A percentile compares a stretch with the other conserved stretches of the same genome.
Conservation (phyloP, 1,140 invertebrate genomes). For the Trichomalopsis sarcophagae region DNA sequence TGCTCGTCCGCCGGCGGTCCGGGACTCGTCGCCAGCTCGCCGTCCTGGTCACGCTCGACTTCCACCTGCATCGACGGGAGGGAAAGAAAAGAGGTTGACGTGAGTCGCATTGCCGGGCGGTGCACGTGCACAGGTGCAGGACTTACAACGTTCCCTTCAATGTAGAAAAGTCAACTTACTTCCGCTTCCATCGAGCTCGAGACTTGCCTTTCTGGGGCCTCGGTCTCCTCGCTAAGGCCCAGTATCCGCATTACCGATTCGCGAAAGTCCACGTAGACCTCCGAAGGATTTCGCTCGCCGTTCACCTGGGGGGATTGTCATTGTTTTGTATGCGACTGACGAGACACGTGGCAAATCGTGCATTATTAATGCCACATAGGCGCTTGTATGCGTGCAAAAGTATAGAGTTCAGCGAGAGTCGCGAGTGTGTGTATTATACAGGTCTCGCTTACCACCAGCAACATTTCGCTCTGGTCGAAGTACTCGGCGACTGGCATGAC, state of each 20-base stretch:
- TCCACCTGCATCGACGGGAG: conserved; percentile 2
- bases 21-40: not conserved
- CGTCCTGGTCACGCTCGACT: conserved; percentile 11
- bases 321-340: too few relatives aligned
- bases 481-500: conserved; percentile 93
- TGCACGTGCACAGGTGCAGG: not conserved
- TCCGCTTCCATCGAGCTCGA: conserved; percentile 66
- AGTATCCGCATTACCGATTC: conserved; percentile 83
- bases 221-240: conserved; percentile 77
- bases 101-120: not conserved
- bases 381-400: too few relatives aligned
- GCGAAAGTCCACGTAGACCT: conserved; percentile 88
- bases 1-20: conserved; percentile 37
- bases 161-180: conserved; percentile 55
- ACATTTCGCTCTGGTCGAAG: conserved; percentile 90
- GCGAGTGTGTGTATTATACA: not conserved
- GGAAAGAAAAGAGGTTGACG: not conserved
- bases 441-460: conserved; percentile 83
- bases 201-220: conserved; percentile 3
- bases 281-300: conserved; percentile 86
- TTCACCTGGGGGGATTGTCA: conserved; percentile 78
- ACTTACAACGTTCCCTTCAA: conserved; percentile 8
- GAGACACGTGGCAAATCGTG: too few relatives aligned
- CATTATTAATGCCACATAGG: too few relatives aligned
- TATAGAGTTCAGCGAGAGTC: too few relatives aligned